Base-by-base conservation (phyloP, 2,113 vertebrate species). In the Strigops habroptila region DNA sequence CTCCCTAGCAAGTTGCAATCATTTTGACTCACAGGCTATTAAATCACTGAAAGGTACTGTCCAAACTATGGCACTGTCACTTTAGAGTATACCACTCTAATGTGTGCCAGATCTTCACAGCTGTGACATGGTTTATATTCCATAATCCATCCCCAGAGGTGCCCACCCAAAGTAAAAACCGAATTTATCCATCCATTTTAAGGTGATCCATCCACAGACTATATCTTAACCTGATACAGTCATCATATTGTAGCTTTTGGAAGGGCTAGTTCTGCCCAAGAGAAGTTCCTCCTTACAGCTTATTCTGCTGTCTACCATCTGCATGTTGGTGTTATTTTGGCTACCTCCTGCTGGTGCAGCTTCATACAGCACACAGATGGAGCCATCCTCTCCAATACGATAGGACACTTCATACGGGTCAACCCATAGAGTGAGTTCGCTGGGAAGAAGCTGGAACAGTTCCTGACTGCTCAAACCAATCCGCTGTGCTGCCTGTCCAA, bases 211-310 rank as follows among this genome's bases (percentile, higher is more conserved):
- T 98, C 98, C 97, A 97, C 43, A 97, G 97, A 98, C 98, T 97
- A 97, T 98, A 98, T 97, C 96, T 98, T 99, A 99, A 98, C 99
- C 99, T 92, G 99, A 99, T 98, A 99, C 99, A 98, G 99, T 99
- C 99, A 99, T 99, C 99, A 99, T 99, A 97, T 98, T 99, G 98
- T 99, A 99, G 98, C 98, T 97, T 98, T 99, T 99, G 98, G 99
- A 99, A 97, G 99, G 99, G 98, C 99, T 99, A 95, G 98, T 98
- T 98, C 99, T 98, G 95, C 99, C 99, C 98, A 99, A 97, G 97
- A 99, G 98, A 97, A 99, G 98, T 99, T 99, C 99, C 98, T 99
- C 99, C 98, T 99, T 99, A 98, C 99, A 99, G 98, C 99, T 99
- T 98, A 99, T 99, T 97, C 98, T 98, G 98, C 98, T 99, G 98